A percentile compares a stretch with the other conserved stretches of the same genome.
Evolutionary conservation across 2,113 vertebrate genomes (phyloP).

Genomic region (Lampris incognitus): DNA sequence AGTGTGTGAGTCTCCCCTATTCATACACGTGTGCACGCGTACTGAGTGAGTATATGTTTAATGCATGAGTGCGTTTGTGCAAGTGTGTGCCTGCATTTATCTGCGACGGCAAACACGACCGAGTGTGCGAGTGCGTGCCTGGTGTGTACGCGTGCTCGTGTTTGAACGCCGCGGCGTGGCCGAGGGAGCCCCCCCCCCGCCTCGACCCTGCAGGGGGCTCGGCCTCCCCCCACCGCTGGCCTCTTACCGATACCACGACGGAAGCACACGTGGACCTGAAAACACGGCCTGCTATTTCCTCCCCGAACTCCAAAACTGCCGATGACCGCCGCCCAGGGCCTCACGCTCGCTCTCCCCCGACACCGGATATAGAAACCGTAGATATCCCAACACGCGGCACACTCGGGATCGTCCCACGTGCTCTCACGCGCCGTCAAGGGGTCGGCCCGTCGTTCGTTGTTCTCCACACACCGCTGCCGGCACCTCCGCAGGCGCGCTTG

Average conservation of each 20-base stretch:
- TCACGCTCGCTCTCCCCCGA: slow-evolving; percentile 6
- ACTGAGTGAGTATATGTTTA: neutral
- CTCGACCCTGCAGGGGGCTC: no score
- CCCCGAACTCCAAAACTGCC: no score
- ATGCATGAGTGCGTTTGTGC: neutral
- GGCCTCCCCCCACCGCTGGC: neutral
- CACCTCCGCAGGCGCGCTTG: slow-evolving; percentile 4
- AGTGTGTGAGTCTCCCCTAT: no score
- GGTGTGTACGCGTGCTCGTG: no score
- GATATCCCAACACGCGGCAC: slow-evolving; percentile 6
- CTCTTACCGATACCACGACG: slow-evolving; percentile 13
- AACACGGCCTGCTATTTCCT: neutral
- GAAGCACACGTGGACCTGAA: neutral
- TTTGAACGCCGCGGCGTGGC: no score
- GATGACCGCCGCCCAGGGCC: slow-evolving; percentile 1
- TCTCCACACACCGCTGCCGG: neutral
- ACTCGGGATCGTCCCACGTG: slow-evolving; percentile 14
- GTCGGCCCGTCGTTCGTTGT: neutral
- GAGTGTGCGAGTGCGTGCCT: no score
- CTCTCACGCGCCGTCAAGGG: slow-evolving; percentile 11
- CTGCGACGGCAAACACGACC: neutral
- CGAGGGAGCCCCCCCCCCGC: no score
- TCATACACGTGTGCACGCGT: no score
- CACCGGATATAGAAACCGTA: slow-evolving; percentile 28
- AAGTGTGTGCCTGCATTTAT: neutral